A percentile compares a stretch with the other conserved stretches of the same genome.
Conservation (phyloP, 2,888 invertebrate species). For the Scaptomyza caliginosa region DNA sequence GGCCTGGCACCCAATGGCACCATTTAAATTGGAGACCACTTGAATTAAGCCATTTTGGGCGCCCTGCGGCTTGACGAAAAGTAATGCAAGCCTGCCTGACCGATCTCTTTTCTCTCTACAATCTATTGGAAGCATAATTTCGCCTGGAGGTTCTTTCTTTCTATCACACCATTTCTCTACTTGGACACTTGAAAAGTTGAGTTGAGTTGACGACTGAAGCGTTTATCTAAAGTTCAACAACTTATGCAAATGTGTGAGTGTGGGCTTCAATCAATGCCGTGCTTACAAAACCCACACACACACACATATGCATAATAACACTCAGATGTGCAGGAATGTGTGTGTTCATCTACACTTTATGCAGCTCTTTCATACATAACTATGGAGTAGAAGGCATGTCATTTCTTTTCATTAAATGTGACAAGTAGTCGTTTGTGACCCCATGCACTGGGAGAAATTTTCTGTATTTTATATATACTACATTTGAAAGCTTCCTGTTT, state of each 20-base stretch:
- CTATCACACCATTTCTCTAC: conserved; percentile 3
- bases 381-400: not conserved
- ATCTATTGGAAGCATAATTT: conserved; percentile 20
- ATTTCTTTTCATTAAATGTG: not conserved
- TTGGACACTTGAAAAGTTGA: conserved; percentile 22
- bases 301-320: conserved; percentile 25
- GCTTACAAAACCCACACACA: conserved; percentile 32
- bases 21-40: conserved; percentile 46
- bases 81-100: conserved; percentile 2
- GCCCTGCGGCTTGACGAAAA: conserved; percentile 58
- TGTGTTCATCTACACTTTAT: conserved; percentile 32
- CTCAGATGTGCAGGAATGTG: conserved; percentile 62
- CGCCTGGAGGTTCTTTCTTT: conserved; percentile 25
- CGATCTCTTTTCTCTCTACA: conserved; percentile 42
- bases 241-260: conserved; percentile 68
- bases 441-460: not conserved
- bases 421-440: not conserved
- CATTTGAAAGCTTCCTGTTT: not conserved
- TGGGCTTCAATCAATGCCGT: conserved; percentile 65
- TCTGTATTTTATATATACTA: too few relatives aligned
- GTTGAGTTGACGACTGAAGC: conserved; percentile 16
- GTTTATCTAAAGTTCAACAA: conserved; percentile 75
- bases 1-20: conserved; percentile 54
- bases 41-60: conserved; percentile 56
- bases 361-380: conserved; percentile 30